Base-by-base conservation (phyloP, 2,888 invertebrate species). In the Chymomyza amoena region DNA sequence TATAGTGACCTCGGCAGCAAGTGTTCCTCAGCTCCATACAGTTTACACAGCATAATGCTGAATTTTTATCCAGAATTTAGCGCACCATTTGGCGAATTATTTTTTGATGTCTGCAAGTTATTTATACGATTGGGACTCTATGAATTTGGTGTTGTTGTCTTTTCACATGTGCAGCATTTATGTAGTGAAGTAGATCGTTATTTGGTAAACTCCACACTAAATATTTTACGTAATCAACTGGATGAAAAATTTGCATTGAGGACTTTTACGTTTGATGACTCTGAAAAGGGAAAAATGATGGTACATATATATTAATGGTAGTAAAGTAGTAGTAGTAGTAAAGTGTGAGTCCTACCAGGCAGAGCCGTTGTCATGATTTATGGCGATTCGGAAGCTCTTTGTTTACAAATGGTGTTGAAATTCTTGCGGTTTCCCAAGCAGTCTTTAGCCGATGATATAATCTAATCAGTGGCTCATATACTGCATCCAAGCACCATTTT, bases 91-190 rank as follows among this genome's bases (percentile, higher is more conserved):
- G 67, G 65, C 4, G 4, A 20, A 2, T n/a, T 67, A 2, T 88
- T 83, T 52, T 77, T 68, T 25, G 69, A 75, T 5, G 76, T 77
- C 1, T 70, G 84, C 3, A 73, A 65, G 4, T 25, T 75, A 15
- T 86, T 89, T 61, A 68, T 78, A 2, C 68, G 72, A 4, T 54
- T 90, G 65, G 90, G 90, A 5, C 75, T 89, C 4, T 90, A 78
- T 66, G 79, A 82, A 65, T 90, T 90, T 62, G 63, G 73, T 87
- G 15, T 67, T 90, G 32, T 90, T 32, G 32, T 32, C 32, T 82
- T 20, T 39, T 66, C 0, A 68, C 80, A 54, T 32, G 66, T 89
- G 9, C 64, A 78, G 51, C 6, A 62, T 0, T 66, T 80, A 6
- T 80, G 79, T 50, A 36, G 59, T 1, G 77, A 77, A 4, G 54